Conservation (phyloP, 2,888 invertebrate species). For the Myopa tessellatipennis region DNA sequence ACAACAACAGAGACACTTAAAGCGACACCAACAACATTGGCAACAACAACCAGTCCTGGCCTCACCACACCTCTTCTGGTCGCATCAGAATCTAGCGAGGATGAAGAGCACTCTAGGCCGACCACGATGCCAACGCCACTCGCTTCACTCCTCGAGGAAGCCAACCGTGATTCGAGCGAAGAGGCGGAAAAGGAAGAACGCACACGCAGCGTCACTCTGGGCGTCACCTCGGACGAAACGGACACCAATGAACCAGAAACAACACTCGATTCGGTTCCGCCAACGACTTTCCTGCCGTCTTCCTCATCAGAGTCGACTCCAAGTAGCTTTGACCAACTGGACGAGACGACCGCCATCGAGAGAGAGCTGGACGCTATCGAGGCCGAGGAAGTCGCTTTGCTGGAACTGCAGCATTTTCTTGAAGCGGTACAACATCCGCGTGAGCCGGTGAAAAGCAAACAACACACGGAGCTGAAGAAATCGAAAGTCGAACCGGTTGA, state of each 20-base stretch:
- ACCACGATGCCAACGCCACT: conserved; percentile 16
- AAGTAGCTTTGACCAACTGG: conserved; percentile 40
- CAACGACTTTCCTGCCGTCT: conserved; percentile 29
- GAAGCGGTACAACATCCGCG: conserved; percentile 39
- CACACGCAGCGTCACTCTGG: conserved; percentile 42
- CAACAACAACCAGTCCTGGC: not conserved
- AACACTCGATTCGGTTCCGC: not conserved
- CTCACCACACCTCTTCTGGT: not conserved
- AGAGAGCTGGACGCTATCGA: conserved; percentile 22
- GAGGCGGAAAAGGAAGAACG: conserved; percentile 38
- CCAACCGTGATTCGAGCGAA: conserved; percentile 6
- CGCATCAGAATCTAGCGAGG: not conserved
- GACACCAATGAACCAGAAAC: conserved; percentile 9
- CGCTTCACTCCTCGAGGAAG: conserved; percentile 16
- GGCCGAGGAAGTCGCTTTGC: conserved; percentile 5
- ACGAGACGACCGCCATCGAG: conserved; percentile 49
- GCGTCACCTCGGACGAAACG: not conserved
- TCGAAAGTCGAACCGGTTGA: conserved; percentile 65
- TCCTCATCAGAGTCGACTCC: conserved; percentile 36
- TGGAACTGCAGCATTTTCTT: conserved; percentile 1
- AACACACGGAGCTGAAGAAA: conserved; percentile 50
- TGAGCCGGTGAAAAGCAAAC: conserved; percentile 17
- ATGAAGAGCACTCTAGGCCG: not conserved
- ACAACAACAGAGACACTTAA: conserved; percentile 29
- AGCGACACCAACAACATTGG: not conserved